These are phyloP conservation scores for Plebejus melissa DNA, from an alignment of 2,888 invertebrate species.

Conservation along the genomic window DNA sequence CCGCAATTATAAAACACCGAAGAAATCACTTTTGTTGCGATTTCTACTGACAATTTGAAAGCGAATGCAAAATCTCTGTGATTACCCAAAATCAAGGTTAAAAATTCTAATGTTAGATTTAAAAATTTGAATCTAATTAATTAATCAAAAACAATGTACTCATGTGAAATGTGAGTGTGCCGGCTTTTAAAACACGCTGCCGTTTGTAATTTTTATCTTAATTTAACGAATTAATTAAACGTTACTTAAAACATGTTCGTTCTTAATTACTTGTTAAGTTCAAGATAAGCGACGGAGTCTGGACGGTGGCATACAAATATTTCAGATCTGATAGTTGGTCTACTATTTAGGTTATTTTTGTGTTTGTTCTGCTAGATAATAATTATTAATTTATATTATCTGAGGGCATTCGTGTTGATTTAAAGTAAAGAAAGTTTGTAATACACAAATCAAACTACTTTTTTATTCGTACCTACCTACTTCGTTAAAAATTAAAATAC, in stretches of 20 bases:
- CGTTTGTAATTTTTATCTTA: slow-evolving; percentile 8
- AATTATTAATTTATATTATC: too few species aligned
- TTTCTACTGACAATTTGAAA: slow-evolving; percentile 17
- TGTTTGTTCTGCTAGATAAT: neutral
- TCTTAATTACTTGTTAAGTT: neutral
- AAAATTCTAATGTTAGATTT: neutral
- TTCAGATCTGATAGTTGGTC: neutral
- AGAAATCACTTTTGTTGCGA: neutral
- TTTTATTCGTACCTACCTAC: too few species aligned
- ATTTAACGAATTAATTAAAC: slow-evolving; percentile 12
- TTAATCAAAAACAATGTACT: neutral
- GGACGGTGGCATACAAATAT: neutral
- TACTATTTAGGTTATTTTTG: neutral
- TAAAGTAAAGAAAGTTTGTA: neutral
- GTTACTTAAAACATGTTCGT: neutral
- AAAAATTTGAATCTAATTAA: neutral
- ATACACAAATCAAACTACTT: too few species aligned
- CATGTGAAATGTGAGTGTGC: neutral
- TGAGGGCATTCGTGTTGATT: too few species aligned
- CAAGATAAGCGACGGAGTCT: neutral
- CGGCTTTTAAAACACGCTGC: neutral
- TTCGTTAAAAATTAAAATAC: too few species aligned
- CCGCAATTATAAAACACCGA: slow-evolving; percentile 6
- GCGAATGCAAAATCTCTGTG: slow-evolving; percentile 4
- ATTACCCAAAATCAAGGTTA: neutral